Base-by-base conservation (phyloP, 2,113 vertebrate genomes). In the Microtus pennsylvanicus region DNA sequence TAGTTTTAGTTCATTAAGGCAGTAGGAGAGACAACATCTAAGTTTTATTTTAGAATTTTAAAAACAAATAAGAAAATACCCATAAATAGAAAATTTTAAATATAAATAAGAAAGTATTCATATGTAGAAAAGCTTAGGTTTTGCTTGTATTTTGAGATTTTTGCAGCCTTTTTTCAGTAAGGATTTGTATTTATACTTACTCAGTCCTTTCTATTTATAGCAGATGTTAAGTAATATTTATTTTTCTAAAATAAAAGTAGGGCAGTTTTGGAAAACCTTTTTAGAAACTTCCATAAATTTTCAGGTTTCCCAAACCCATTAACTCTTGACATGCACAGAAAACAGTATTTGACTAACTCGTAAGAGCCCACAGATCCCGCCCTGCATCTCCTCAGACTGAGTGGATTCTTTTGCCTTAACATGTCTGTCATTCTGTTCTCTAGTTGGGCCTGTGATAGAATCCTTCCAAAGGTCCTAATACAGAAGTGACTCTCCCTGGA, bases 161-260 rank as follows among this genome's bases (percentile, higher is more conserved):
- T 87, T 85, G 33, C 26, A 35, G 19, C 21, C 72, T 92, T 86
- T 35, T 78, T 63, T 63, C 65, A 91, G 35, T 67, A 87, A 81
- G 6, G 38, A 77, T 90, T 95, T 88, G 33, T 90, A 52, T 92
- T 93, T 96, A 55, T 95, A 77, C 30, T 28, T 83, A 28, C 94
- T 11, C 19, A 65, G 0, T 94, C 30, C 30, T 90, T 92, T 87
- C 3, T 70, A 8, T 92, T 92, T 89, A 42, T 69, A 47, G 14
- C 38, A 82, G 21, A 90, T 33, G 69, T 95, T 63, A 86, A 12
- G 5, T 76, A 80, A 63, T 3, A 24, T 70, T 67, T 55, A 65
- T 88, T 87, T 72, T 85, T 52, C 61, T 42, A 45, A 72, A 85
- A 72, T 67, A 89, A 90, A 82, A 24, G 42, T 42, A 74, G 5